Evolutionary conservation across 2,888 invertebrate species (phyloP), one percentile per base, ranked within the genome.

Genomic region (Eristalis arbustorum): DNA sequence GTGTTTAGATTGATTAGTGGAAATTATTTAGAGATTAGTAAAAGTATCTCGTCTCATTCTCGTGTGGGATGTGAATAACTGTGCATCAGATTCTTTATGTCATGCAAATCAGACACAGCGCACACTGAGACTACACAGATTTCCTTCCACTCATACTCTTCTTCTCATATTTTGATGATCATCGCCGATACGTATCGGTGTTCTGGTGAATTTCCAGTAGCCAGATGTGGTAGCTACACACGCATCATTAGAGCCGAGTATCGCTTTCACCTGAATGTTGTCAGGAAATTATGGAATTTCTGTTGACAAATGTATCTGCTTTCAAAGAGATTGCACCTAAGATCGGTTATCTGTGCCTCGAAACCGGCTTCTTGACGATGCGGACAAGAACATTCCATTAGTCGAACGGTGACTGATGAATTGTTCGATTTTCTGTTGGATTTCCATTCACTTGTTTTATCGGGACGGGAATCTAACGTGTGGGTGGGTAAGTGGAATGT

Each of bases 1-100:
- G 77, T 85, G 78, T 78, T 85, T 69, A 78, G 82, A 85, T 82
- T 82, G 85, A 85, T 85, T 82, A 69, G 69, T 69, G 25, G 75
- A 75, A 81, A 81, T 75, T 71, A 69, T 81, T 81, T 75, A 75
- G 34, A 69, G 69, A 81, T 81, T 81, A 71, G 81, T 75, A 75
- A 75, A 81, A 75, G 81, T 81, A 75, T 75, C 75, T 81, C 25
- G 25, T 25, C 64, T 31, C 31, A 5, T 6, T 4, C 31, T 31
- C 31, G 31, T 31, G 64, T 76, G 76, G 68, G 76, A 68, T 76
- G 83, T 77, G 59, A 81, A 84, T 77, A 81, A 76, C 80, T 84
- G 75, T 76, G 71, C 71, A 72, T 66, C 37, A 49, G 62, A 80
- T 72, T 67, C 18, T 56, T n/a, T 61, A 34, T 84, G 42, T 63